Percentiles rank a stretch among this genome's conserved stretches.
Conservation (phyloP, 2,888 invertebrate genomes). For the Apodemia mormo region DNA sequence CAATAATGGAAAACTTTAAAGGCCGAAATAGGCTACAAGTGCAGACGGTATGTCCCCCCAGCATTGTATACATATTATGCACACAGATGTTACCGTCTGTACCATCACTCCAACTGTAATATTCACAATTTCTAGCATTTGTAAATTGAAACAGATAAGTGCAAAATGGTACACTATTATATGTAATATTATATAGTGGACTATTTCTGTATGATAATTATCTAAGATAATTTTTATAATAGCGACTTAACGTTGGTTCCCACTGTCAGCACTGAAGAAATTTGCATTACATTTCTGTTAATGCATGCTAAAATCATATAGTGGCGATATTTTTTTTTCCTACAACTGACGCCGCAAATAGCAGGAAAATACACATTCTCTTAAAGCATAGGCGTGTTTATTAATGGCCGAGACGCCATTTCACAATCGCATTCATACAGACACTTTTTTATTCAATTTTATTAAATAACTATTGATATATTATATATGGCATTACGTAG, state of each 20-base stretch:
- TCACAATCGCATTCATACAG: not conserved
- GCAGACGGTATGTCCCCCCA: conserved; percentile 38
- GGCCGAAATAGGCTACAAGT: conserved; percentile 33
- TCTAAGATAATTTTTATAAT: too few species aligned
- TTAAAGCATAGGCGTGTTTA: not conserved
- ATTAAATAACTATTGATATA: conserved; percentile 22
- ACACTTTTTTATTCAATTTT: not conserved
- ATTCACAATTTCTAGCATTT: conserved; percentile 41
- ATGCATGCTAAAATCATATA: too few species aligned
- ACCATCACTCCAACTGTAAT: conserved; percentile 43
- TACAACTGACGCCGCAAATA: too few species aligned
- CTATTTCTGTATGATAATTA: too few species aligned
- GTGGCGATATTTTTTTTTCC: too few species aligned
- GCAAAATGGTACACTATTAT: not conserved
- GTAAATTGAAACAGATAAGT: not conserved
- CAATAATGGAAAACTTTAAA: conserved; percentile 37
- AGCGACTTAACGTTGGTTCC: not conserved
- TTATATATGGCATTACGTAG: conserved; percentile 56
- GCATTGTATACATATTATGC: not conserved
- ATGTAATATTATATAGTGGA: too few species aligned
- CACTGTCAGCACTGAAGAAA: too few species aligned
- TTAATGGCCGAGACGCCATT: not conserved
- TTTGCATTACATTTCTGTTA: too few species aligned
- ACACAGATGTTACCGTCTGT: conserved; percentile 5
- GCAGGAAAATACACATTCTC: not conserved